Evolutionary conservation across 2,888 invertebrate species (phyloP), one percentile per base, ranked within the genome.

Genomic region (Caenorhabditis wallacei): DNA sequence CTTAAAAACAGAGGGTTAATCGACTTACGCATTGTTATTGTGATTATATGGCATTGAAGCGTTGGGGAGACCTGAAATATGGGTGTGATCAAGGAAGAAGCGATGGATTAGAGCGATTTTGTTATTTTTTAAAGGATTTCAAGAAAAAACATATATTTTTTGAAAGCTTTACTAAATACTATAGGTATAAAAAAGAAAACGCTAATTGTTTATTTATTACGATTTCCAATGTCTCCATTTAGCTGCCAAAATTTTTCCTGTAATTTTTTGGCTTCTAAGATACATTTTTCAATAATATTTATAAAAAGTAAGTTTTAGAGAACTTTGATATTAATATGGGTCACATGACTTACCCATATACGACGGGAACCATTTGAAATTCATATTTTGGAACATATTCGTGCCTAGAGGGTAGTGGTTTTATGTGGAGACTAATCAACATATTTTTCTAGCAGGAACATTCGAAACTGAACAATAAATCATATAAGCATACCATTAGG

Each of bases 11-110:
- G 16, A 30, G 1, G 69, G 46, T 71, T 57, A 79, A 69, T 48
- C n/a, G 61, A 68, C 82, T 82, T 82, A 82, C 82, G 76, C 76
- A 30, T 75, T 81, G 75, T 81, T 81, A 76, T 76, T 82, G 20
- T 63, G 78, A 69, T 82, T 76, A 82, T 71, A 82, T 82, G 66
- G 76, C 76, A 61, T 22, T 26, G 76, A 82, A 82, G 82, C 82
- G 51, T 63, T 69, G 66, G 76, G 66, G 30, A 68, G 76, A 66
- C 82, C 82, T 82, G 82, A 70, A 82, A 82, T 43, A 51, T 24
- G 57, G 63, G 53, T 30, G 69, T 48, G 69, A 69, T 74, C 35
- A 57, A 75, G 82, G 70, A 40, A n/a, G 26, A 57, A 75, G 69
- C 59, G 13, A 2, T 4, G 51, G 64, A 56, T 68, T 68, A 68